Conservation (phyloP, 2,797 vertebrate genomes). For the Anguilla megastoma region DNA sequence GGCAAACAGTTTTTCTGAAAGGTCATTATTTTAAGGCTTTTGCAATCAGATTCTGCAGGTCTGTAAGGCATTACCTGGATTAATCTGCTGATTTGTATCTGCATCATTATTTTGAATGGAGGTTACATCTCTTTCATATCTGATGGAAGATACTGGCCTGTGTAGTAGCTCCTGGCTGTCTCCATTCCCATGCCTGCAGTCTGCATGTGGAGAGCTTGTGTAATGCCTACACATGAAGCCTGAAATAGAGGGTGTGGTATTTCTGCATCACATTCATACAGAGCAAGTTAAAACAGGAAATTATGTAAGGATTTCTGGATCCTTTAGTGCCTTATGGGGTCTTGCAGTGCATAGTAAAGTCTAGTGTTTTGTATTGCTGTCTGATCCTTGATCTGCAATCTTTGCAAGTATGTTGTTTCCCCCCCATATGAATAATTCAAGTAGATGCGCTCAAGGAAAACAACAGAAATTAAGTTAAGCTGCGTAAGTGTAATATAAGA, state of each 20-base stretch:
- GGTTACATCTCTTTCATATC: background rate
- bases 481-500: background rate
- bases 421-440: slow-evolving; percentile 1
- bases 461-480: background rate
- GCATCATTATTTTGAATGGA: background rate
- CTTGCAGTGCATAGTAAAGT: background rate
- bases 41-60: background rate
- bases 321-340: background rate
- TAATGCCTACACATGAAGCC: background rate
- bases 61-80: background rate
- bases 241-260: background rate
- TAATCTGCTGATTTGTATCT: background rate
- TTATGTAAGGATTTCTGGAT: background rate
- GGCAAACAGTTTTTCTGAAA: background rate
- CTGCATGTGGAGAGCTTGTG: background rate
- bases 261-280: background rate
- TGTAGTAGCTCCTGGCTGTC: background rate
- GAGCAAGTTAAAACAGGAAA: background rate
- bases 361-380: background rate
- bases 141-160: background rate
- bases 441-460: background rate
- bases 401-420: background rate
- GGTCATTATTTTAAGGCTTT: background rate
- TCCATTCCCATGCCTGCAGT: background rate
- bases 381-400: background rate